phyloP scores from a whole-genome alignment of 2,797 vertebrate species.

The Pangasius sanitwongsei region DNA sequence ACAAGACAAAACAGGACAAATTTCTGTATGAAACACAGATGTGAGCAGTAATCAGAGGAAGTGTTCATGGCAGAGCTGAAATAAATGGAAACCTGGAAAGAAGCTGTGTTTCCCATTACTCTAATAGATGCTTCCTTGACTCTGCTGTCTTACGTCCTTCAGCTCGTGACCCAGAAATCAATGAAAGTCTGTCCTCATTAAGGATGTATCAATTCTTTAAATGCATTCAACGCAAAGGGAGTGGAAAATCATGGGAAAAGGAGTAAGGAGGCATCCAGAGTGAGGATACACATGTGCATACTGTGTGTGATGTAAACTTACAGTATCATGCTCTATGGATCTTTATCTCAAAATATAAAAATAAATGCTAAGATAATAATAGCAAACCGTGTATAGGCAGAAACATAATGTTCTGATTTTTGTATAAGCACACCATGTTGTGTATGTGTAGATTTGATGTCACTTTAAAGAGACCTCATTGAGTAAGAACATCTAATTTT shows the following conservation, averaged over 20 bases:
- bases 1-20: not conserved
- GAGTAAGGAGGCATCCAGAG: too few species aligned
- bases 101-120: not conserved
- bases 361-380: not conserved
- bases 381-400: not conserved
- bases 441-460: not conserved
- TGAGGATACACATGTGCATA: not conserved
- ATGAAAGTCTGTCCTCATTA: conserved; percentile 19
- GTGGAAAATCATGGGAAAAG: not conserved
- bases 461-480: not conserved
- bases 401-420: not conserved
- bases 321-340: not conserved
- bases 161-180: conserved; percentile 12
- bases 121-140: conserved; percentile 7
- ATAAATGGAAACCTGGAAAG: not conserved
- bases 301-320: not conserved
- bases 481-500: not conserved
- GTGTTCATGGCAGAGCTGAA: not conserved
- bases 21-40: not conserved
- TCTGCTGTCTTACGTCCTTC: conserved; percentile 12
- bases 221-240: not conserved
- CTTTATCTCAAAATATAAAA: not conserved
- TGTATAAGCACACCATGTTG: not conserved
- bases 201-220: not conserved
- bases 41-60: not conserved